Percentiles rank a stretch among this genome's conserved stretches.
Conservation (phyloP, 30 jellyfish, hydroid and myxozoan genomes). For the Hydractinia echinata region DNA sequence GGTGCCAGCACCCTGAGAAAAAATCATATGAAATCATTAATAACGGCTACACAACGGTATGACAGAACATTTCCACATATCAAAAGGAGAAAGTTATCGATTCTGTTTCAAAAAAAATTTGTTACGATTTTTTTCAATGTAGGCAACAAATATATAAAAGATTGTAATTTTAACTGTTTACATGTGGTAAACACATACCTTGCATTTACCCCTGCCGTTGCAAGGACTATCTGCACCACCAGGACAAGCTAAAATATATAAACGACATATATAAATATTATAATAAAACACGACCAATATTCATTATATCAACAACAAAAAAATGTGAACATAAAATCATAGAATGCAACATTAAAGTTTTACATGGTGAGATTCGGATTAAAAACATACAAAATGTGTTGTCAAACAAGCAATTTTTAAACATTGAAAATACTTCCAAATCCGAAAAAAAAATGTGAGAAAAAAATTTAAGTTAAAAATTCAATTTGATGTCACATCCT, state of each 20-base stretch:
- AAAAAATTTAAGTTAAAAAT: too few relatives aligned
- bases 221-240: constrained; percentile 78
- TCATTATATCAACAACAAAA: background rate
- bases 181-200: constrained; percentile 45
- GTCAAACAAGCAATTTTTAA: too few relatives aligned
- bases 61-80: too few relatives aligned
- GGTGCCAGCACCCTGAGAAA: constrained; percentile 81
- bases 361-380: too few relatives aligned
- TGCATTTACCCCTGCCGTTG: constrained; percentile 74
- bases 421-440: too few relatives aligned
- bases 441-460: too few relatives aligned
- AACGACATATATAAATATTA: background rate
- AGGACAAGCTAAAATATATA: constrained; percentile 61
- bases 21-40: too few relatives aligned
- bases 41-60: too few relatives aligned
- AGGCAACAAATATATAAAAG: too few relatives aligned
- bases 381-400: background rate
- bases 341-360: background rate
- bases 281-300: background rate
- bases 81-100: background rate
- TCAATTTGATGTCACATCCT: background rate
- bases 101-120: too few relatives aligned
- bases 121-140: too few relatives aligned
- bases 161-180: too few relatives aligned
- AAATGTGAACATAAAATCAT: constrained; percentile 3